These are phyloP conservation scores for Dascyllus trimaculatus DNA, from an alignment of 2,113 vertebrate genomes.

Conservation along the genomic window DNA sequence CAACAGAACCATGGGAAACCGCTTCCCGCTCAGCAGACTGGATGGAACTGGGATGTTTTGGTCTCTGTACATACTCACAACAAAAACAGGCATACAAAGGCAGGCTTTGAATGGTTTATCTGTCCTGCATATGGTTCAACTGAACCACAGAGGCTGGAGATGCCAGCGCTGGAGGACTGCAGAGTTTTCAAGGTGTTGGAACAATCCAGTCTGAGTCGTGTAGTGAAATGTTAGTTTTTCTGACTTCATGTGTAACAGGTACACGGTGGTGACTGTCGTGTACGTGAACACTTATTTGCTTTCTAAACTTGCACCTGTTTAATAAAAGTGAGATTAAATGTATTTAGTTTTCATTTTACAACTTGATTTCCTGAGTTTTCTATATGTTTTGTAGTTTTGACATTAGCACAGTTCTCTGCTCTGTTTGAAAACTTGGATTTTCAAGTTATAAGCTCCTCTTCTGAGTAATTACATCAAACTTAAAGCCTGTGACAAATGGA, in stretches of 20 bases:
- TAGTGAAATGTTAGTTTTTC: not conserved
- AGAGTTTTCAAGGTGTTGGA: constrained; percentile 21
- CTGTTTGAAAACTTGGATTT: constrained; percentile 23
- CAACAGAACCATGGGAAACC: constrained; percentile 73
- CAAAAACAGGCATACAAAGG: constrained; percentile 66
- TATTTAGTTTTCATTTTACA: not conserved
- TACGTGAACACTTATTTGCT: not conserved
- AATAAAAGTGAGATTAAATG: not conserved
- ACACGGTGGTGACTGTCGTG: not conserved
- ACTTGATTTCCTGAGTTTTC: not conserved
- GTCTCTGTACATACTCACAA: constrained; percentile 65
- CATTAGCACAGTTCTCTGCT: not conserved
- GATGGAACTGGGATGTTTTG: constrained; percentile 68
- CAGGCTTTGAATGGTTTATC: constrained; percentile 66
- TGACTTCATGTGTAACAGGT: not conserved
- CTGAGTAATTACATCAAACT: constrained; percentile 45
- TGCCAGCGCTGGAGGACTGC: constrained; percentile 17
- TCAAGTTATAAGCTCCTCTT: constrained; percentile 27
- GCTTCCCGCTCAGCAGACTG: constrained; percentile 54
- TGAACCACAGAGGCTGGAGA: constrained; percentile 47
- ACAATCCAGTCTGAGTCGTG: constrained; percentile 19
- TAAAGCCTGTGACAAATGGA: constrained; percentile 50
- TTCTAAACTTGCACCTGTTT: constrained; percentile 1
- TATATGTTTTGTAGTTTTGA: constrained; percentile 8
- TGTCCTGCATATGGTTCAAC: constrained; percentile 63